Evolutionary conservation across 1,140 invertebrate genomes (phyloP).

Genomic region (Saccostrea glomerata): DNA sequence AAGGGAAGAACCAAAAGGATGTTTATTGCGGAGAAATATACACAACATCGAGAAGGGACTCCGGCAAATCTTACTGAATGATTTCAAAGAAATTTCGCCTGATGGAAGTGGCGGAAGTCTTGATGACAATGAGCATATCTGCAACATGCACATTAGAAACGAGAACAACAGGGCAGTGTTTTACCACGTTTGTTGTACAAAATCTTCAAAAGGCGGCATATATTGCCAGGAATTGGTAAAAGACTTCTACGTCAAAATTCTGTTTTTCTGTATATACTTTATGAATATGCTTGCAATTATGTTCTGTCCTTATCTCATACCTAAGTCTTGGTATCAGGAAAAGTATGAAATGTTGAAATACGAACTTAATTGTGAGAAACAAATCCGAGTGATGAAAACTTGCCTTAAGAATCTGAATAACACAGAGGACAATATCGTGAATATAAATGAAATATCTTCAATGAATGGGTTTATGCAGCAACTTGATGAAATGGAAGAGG

Average conservation of each 20-base stretch:
- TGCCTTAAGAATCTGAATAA: not conserved
- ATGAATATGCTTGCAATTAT: conserved; percentile 64
- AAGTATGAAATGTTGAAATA: conserved; percentile 40
- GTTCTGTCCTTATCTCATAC: conserved; percentile 64
- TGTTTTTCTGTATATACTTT: conserved; percentile 59
- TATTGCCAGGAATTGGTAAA: conserved; percentile 56
- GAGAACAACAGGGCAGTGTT: conserved; percentile 59
- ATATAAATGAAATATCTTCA: conserved; percentile 45
- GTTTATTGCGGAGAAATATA: conserved; percentile 49
- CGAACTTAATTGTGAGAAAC: conserved; percentile 32
- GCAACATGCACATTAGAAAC: conserved; percentile 61
- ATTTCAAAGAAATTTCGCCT: conserved; percentile 47
- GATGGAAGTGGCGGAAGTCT: conserved; percentile 42
- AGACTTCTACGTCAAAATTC: conserved; percentile 62
- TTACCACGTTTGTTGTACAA: conserved; percentile 65
- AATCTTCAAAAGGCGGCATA: conserved; percentile 45
- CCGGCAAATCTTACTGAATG: conserved; percentile 59
- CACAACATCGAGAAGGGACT: conserved; percentile 44
- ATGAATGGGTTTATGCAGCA: conserved; percentile 58
- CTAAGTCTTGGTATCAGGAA: conserved; percentile 57
- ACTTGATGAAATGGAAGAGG: conserved; percentile 48
- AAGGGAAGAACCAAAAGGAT: conserved; percentile 33
- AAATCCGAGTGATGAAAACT: not conserved
- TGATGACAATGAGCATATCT: conserved; percentile 60
- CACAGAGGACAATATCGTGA: conserved; percentile 48